phyloP scores from a whole-genome alignment of 2,113 vertebrate genomes.

The Hydrolagus affinis region DNA sequence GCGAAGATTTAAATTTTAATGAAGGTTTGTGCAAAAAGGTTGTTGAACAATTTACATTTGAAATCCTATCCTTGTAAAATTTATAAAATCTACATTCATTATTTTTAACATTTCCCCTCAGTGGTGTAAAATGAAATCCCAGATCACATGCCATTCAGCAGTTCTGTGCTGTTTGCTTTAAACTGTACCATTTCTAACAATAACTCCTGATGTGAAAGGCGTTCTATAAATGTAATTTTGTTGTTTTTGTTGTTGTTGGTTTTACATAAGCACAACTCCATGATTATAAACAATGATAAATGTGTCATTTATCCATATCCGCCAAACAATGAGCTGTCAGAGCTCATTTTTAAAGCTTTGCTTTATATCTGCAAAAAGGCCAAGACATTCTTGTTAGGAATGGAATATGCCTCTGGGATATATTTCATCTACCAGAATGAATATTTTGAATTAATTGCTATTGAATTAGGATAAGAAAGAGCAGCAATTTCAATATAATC shows the following conservation, averaged over 20 bases:
- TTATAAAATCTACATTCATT: no score
- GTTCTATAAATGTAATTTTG: no score
- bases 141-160: no score
- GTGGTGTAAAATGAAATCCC: no score
- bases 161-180: no score
- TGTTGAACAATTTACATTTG: no score
- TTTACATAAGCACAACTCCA: neutral
- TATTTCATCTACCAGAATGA: neutral
- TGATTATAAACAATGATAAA: neutral
- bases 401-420: neutral
- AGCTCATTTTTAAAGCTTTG: neutral
- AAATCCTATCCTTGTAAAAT: no score
- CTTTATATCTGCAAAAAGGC: neutral
- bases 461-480: neutral
- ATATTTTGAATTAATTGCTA: slow-evolving; percentile 6
- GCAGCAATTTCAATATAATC: neutral
- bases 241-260: neutral
- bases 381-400: neutral
- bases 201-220: no score
- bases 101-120: no score
- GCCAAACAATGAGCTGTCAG: neutral
- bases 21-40: no score
- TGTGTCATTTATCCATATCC: neutral
- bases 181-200: no score
- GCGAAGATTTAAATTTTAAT: no score